Evolutionary conservation across 64 coral and sea anemone genomes (phyloP).

Genomic region (Orbicella faveolata): DNA sequence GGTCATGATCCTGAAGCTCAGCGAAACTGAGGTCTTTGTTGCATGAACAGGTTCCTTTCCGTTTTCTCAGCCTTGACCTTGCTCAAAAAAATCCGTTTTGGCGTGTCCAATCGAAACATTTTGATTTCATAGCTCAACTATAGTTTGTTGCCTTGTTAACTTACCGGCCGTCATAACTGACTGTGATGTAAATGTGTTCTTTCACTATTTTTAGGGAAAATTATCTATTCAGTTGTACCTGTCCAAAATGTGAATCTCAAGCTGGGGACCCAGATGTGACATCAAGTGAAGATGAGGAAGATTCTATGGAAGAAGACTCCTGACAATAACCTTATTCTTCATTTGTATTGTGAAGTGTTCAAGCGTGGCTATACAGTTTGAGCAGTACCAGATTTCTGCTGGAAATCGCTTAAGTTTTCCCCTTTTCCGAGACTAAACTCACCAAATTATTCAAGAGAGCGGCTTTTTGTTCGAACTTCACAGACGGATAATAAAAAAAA

Average conservation of each 20-base stretch:
- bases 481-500: background rate
- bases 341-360: background rate
- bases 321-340: background rate
- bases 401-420: background rate
- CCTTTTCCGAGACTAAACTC: too few species aligned
- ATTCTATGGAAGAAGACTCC: constrained; percentile 54
- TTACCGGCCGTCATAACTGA: background rate
- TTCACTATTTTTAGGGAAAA: constrained; percentile 67
- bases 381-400: background rate
- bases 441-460: too few species aligned
- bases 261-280: constrained; percentile 74
- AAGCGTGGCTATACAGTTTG: background rate
- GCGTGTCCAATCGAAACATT: too few species aligned
- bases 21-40: too few species aligned
- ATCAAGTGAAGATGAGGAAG: constrained; percentile 81
- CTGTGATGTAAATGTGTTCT: background rate
- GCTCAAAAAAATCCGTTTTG: too few species aligned
- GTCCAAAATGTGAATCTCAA: constrained; percentile 77
- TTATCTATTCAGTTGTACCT: constrained; percentile 78
- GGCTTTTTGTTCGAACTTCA: too few species aligned
- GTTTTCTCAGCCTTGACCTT: too few species aligned
- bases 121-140: too few species aligned
- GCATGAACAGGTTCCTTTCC: too few species aligned
- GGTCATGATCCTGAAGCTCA: too few species aligned
- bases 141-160: too few species aligned